These are phyloP conservation scores for Phyllopteryx taeniolatus DNA, from an alignment of 2,113 vertebrate species.

Conservation along the genomic window DNA sequence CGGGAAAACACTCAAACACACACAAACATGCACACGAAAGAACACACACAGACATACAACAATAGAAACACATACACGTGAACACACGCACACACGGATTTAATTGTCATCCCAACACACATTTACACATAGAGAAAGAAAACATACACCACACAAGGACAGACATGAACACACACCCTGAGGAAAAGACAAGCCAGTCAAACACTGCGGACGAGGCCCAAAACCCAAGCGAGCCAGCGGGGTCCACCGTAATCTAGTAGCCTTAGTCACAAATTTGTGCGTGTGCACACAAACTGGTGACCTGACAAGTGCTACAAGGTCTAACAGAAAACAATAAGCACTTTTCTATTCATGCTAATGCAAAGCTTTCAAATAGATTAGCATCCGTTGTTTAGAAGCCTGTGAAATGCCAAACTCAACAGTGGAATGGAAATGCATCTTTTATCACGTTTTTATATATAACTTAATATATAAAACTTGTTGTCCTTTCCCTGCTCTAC, in stretches of 20 bases:
- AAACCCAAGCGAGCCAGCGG: constrained; percentile 30
- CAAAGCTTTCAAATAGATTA: constrained; percentile 1
- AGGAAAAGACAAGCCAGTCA: constrained; percentile 14
- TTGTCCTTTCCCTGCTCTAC: not conserved
- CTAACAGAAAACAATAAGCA: constrained; percentile 1
- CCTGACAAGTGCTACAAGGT: constrained; percentile 7
- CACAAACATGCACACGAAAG: constrained; percentile 5
- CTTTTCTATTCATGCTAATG: not conserved
- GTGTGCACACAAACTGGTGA: not conserved
- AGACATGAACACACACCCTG: no score
- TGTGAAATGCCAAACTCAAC: not conserved
- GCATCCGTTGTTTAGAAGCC: not conserved
- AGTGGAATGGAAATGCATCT: not conserved
- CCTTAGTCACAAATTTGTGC: constrained; percentile 42
- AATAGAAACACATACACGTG: no score
- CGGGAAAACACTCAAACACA: no score
- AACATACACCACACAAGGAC: no score
- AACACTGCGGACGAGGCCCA: constrained; percentile 23
- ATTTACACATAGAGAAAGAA: no score
- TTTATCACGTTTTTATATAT: not conserved
- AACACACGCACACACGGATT: no score
- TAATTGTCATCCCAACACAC: no score
- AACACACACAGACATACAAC: no score
- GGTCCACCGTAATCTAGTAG: constrained; percentile 41
- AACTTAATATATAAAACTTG: no score